These are phyloP conservation scores for Bucco capensis DNA, from an alignment of 2,113 vertebrate species.

Conservation along the genomic window DNA sequence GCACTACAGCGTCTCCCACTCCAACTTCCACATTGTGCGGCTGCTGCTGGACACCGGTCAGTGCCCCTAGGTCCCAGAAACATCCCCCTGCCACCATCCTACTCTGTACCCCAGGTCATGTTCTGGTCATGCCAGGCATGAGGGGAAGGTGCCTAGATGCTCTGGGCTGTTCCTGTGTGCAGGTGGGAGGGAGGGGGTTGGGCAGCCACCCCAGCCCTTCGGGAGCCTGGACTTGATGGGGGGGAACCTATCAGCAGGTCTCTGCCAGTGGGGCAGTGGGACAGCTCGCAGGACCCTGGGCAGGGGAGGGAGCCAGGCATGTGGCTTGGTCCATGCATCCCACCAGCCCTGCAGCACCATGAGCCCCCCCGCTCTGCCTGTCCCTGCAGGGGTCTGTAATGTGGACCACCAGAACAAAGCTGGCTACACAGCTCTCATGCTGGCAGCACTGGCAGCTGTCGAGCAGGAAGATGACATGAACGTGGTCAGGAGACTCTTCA, in stretches of 20 bases:
- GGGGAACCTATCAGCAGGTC: not conserved
- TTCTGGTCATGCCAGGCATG: not conserved
- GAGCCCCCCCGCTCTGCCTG: not conserved
- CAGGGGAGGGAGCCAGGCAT: not conserved
- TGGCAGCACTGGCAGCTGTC: constrained; percentile 85
- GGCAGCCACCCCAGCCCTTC: not conserved
- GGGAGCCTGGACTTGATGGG: not conserved
- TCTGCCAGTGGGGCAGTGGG: not conserved
- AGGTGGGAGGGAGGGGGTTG: not conserved
- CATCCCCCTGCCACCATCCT: not conserved
- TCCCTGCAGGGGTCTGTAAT: constrained; percentile 77
- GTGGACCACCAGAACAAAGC: constrained; percentile 93
- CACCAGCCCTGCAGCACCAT: not conserved
- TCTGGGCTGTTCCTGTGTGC: not conserved
- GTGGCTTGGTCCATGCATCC: not conserved
- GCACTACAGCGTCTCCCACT: constrained; percentile 96
- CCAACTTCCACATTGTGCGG: constrained; percentile 87
- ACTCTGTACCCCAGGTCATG: rapidly evolving
- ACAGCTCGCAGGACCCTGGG: not conserved
- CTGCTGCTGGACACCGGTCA: constrained; percentile 89
- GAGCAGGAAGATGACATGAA: constrained; percentile 84
- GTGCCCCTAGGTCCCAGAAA: not conserved
- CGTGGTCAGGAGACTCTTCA: constrained; percentile 86
- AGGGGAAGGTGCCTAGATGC: not conserved
- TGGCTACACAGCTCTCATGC: constrained; percentile 93